Percentiles rank a stretch among this genome's conserved stretches.
Evolutionary conservation across 2,888 invertebrate genomes (phyloP).

Genomic region (Buathra laborator): DNA sequence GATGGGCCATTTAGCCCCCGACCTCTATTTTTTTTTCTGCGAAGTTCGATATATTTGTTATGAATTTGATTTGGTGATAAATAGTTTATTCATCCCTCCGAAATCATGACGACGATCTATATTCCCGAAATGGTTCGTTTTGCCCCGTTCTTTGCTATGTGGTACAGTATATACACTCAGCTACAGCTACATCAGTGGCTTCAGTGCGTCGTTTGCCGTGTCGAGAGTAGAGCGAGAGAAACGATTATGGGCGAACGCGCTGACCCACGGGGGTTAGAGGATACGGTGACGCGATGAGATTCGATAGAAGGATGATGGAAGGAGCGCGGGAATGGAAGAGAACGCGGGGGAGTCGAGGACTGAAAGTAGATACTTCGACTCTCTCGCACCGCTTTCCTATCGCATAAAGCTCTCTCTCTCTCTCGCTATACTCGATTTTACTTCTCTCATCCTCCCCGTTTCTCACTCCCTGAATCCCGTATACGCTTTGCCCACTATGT

Average conservation of each 20-base stretch:
- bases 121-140: too few relatives aligned
- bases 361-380: slow-evolving; percentile 62
- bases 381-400: slow-evolving; percentile 56
- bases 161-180: not conserved
- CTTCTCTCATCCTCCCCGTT: slow-evolving; percentile 43
- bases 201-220: slow-evolving; percentile 56
- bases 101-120: too few relatives aligned
- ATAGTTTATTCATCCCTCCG: too few relatives aligned
- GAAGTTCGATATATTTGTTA: too few relatives aligned
- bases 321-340: slow-evolving; percentile 26
- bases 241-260: slow-evolving; percentile 79
- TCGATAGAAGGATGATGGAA: slow-evolving; percentile 69
- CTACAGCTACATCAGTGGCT: slow-evolving; percentile 45
- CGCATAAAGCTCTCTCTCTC: slow-evolving; percentile 45
- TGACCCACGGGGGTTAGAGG: slow-evolving; percentile 74
- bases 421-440: slow-evolving; percentile 40
- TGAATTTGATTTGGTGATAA: too few relatives aligned
- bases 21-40: too few relatives aligned
- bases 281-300: slow-evolving; percentile 79
- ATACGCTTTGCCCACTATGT: slow-evolving; percentile 69
- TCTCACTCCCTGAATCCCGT: slow-evolving; percentile 4
- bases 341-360: slow-evolving; percentile 15
- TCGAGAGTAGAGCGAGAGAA: slow-evolving; percentile 74
- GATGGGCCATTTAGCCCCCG: too few relatives aligned
- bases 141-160: too few relatives aligned